Percentiles rank a stretch among this genome's conserved stretches.
These are phyloP conservation scores for Zosterops borbonicus DNA, from an alignment of 2,113 vertebrate species.

Conservation along the genomic window DNA sequence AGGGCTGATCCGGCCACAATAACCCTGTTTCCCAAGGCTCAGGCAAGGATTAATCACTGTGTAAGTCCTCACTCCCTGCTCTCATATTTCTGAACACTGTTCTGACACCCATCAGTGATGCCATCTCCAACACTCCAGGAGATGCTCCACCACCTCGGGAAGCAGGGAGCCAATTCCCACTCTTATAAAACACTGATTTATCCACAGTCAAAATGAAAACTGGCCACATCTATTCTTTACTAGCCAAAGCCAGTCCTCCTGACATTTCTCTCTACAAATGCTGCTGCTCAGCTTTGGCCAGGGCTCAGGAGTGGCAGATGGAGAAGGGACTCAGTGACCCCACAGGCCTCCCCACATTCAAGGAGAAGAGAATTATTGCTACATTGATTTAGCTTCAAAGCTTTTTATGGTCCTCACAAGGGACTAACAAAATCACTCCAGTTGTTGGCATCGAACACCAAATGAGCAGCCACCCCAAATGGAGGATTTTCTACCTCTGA, in stretches of 20 bases:
- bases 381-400: background rate
- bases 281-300: background rate
- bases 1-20: background rate
- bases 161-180: background rate
- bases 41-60: background rate
- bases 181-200: background rate
- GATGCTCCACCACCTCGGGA: too few relatives aligned
- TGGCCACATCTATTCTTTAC: background rate
- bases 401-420: background rate
- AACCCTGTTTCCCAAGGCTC: background rate
- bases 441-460: background rate
- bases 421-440: background rate
- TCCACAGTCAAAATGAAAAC: background rate
- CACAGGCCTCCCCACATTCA: background rate
- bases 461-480: background rate
- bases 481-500: background rate
- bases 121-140: background rate
- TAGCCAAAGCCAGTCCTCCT: background rate
- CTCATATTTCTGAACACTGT: rapidly evolving
- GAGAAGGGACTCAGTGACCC: background rate
- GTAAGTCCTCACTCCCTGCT: rapidly evolving
- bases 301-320: constrained; percentile 8
- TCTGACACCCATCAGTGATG: background rate
- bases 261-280: background rate
- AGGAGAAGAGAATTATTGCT: background rate